phyloP scores from a whole-genome alignment of 2,888 invertebrate genomes.

The Protodeltote pygarga region DNA sequence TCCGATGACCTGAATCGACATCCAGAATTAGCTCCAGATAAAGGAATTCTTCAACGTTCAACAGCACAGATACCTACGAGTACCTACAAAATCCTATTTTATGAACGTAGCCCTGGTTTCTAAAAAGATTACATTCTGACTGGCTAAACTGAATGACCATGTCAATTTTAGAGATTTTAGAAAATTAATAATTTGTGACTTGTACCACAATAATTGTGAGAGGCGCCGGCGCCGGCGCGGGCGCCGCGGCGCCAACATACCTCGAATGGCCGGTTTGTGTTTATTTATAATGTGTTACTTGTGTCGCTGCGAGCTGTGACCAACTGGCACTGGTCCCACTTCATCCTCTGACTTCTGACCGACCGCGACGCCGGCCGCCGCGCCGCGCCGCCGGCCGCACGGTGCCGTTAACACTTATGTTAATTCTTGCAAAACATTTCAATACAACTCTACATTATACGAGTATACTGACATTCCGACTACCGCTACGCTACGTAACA shows the following conservation, averaged over 20 bases:
- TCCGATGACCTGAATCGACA: too few relatives aligned
- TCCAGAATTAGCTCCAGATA: too few relatives aligned
- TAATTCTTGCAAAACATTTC: slow-evolving; percentile 1
- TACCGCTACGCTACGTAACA: neutral
- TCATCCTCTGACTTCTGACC: neutral
- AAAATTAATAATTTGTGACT: neutral
- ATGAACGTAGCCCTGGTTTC: too few relatives aligned
- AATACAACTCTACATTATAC: neutral
- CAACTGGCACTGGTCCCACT: slow-evolving; percentile 17
- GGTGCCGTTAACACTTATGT: slow-evolving; percentile 3
- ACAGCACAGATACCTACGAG: too few relatives aligned
- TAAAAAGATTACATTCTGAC: too few relatives aligned
- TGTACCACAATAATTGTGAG: slow-evolving; percentile 8
- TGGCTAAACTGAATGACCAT: too few relatives aligned
- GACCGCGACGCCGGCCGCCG: too few relatives aligned
- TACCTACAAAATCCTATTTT: too few relatives aligned
- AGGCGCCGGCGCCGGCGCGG: too few relatives aligned
- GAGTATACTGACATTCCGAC: neutral
- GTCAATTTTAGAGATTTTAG: neutral
- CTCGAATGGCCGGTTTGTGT: slow-evolving; percentile 2
- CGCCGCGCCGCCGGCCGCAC: too few relatives aligned
- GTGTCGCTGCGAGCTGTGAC: slow-evolving; percentile 2
- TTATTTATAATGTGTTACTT: neutral
- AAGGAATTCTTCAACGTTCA: too few relatives aligned
- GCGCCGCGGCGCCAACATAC: slow-evolving; percentile 48